Conservation (phyloP, 1,140 invertebrate species). For the Acyrthosiphon pisum region DNA sequence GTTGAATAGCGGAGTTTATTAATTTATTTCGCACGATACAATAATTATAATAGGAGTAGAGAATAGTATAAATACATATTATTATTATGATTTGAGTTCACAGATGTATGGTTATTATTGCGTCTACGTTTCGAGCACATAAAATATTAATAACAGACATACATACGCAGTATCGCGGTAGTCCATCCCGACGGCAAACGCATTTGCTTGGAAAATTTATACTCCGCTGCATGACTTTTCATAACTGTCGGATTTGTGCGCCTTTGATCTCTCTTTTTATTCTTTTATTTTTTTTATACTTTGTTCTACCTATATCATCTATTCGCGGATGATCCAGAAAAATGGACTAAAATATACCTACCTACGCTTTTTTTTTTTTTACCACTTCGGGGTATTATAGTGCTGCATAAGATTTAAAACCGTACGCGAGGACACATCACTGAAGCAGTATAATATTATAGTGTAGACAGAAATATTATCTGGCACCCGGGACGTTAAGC, state of each 20-base stretch:
- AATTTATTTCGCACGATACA: background rate
- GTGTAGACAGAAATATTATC: background rate
- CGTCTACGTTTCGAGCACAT: background rate
- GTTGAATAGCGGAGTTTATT: background rate
- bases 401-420: background rate
- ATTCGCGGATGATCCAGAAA: constrained; percentile 2
- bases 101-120: background rate
- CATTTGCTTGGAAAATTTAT: constrained; percentile 20
- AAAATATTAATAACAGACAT: background rate
- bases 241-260: constrained; percentile 15
- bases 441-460: too few relatives aligned
- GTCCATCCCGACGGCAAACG: background rate
- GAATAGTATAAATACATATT: background rate
- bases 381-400: too few relatives aligned
- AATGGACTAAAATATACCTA: background rate
- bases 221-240: background rate
- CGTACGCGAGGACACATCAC: background rate
- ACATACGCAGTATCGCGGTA: background rate
- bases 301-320: background rate
- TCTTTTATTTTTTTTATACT: background rate
- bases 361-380: background rate
- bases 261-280: background rate
- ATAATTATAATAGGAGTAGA: background rate
- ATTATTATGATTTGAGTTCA: background rate
- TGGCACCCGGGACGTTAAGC: background rate